A percentile compares a stretch with the other conserved stretches of the same genome.
Evolutionary conservation across 2,888 invertebrate genomes (phyloP).

Genomic region (Platycheirus rosarum): DNA sequence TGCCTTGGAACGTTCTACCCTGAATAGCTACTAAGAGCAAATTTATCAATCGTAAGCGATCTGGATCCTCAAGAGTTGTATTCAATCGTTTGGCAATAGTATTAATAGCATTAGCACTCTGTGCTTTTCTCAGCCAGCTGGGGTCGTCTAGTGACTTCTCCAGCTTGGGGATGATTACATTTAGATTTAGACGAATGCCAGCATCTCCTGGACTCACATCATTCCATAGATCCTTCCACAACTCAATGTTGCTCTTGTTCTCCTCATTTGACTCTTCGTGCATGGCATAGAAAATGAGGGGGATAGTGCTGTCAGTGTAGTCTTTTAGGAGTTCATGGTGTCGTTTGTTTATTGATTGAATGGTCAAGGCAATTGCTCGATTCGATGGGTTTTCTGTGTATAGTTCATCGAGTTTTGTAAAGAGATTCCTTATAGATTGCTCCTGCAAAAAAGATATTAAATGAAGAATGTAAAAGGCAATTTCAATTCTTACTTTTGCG

Average conservation of each 20-base stretch:
- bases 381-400: conserved; percentile 89
- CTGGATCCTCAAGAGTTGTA: conserved; percentile 85
- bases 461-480: background rate
- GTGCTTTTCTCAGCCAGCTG: conserved; percentile 94
- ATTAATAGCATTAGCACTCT: conserved; percentile 91
- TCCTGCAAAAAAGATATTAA: conserved; percentile 78
- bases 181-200: conserved; percentile 90
- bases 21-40: conserved; percentile 88
- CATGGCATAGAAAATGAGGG: conserved; percentile 95
- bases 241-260: conserved; percentile 85
- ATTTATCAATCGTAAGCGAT: conserved; percentile 86
- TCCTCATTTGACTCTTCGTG: conserved; percentile 89
- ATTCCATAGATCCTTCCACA: conserved; percentile 95
- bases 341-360: conserved; percentile 92
- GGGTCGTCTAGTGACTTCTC: conserved; percentile 90
- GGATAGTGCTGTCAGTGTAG: conserved; percentile 89
- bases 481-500: conserved; percentile 86
- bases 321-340: conserved; percentile 92
- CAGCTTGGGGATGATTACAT: conserved; percentile 88
- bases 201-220: conserved; percentile 95
- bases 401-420: conserved; percentile 84
- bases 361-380: conserved; percentile 88
- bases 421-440: conserved; percentile 85
- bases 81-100: conserved; percentile 90
- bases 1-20: conserved; percentile 96